Evolutionary conservation across 1,140 invertebrate species (phyloP).

Genomic region (Drosophila navojoa): DNA sequence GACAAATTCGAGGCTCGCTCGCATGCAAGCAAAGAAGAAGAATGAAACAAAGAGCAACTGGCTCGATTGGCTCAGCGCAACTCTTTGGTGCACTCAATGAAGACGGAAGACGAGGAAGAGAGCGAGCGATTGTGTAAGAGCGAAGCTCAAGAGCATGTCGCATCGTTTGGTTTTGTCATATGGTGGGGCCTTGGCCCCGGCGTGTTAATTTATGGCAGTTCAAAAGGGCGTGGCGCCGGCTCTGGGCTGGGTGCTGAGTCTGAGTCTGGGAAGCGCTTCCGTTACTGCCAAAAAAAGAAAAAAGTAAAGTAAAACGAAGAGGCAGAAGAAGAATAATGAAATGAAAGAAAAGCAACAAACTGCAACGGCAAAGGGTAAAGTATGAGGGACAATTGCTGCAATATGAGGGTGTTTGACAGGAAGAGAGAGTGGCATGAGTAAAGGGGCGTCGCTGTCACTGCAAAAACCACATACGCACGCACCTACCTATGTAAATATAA

Average conservation of each 20-base stretch:
- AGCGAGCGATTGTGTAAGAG: not conserved
- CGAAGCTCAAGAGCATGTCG: constrained; percentile 5
- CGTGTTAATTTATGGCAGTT: constrained; percentile 73
- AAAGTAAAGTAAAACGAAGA: constrained; percentile 12
- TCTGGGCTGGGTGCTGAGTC: constrained; percentile 3
- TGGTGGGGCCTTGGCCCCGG: constrained; percentile 36
- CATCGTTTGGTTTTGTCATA: constrained; percentile 21
- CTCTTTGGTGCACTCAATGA: constrained; percentile 10
- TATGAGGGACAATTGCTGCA: constrained; percentile 27
- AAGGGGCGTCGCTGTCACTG: not conserved
- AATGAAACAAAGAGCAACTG: not conserved
- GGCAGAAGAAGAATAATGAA: constrained; percentile 8
- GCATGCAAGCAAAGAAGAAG: not conserved
- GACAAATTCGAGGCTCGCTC: constrained; percentile 28
- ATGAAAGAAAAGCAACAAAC: constrained; percentile 4
- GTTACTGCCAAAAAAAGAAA: constrained; percentile 31
- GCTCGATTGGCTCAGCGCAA: constrained; percentile 20
- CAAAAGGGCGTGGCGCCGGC: constrained; percentile 64
- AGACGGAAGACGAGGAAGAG: not conserved
- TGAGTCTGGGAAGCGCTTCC: constrained; percentile 40
- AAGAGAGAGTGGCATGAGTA: not conserved
- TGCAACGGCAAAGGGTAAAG: constrained; percentile 3
- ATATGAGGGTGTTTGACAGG: constrained; percentile 28
- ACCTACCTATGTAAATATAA: too few relatives aligned
- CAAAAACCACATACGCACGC: not conserved